A percentile compares a stretch with the other conserved stretches of the same genome.
Evolutionary conservation across 1,140 invertebrate genomes (phyloP).

Genomic region (Diorhabda carinulata): DNA sequence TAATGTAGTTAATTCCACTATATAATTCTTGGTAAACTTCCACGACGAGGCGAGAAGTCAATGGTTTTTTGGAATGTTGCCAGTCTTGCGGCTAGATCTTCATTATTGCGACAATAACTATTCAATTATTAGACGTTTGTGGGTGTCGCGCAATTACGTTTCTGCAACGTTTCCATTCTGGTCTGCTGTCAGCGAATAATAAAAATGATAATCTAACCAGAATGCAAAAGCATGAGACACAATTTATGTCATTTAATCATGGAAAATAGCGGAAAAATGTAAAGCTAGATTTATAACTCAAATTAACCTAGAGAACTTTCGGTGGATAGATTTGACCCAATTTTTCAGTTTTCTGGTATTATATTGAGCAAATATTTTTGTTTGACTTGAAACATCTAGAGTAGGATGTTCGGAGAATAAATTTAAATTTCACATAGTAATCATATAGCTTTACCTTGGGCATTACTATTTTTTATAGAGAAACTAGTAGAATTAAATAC

Average conservation of each 20-base stretch:
- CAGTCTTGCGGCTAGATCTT: slow-evolving; percentile 4
- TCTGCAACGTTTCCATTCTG: slow-evolving; percentile 12
- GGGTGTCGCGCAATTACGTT: slow-evolving; percentile 10
- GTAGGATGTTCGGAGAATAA: too few relatives aligned
- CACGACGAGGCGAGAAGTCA: not conserved
- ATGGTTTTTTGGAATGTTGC: not conserved
- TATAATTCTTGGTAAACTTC: too few relatives aligned
- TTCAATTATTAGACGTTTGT: slow-evolving; percentile 14
- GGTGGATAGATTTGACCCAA: not conserved
- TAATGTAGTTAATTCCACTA: too few relatives aligned
- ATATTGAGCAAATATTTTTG: too few relatives aligned
- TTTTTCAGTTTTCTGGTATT: not conserved
- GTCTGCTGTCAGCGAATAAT: slow-evolving; percentile 11
- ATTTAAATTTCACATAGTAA: too few relatives aligned
- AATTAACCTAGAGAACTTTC: not conserved
- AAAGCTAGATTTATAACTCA: not conserved
- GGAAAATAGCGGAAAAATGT: not conserved
- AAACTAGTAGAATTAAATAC: too few relatives aligned
- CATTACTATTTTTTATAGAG: too few relatives aligned
- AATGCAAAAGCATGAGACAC: slow-evolving; percentile 5
- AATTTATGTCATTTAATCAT: slow-evolving; percentile 12
- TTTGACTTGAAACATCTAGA: too few relatives aligned
- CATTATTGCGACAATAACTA: slow-evolving; percentile 13
- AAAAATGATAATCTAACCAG: slow-evolving; percentile 10
- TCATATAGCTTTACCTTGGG: too few relatives aligned